phyloP scores from a whole-genome alignment of 2,888 invertebrate genomes.

The Tuta absoluta region DNA sequence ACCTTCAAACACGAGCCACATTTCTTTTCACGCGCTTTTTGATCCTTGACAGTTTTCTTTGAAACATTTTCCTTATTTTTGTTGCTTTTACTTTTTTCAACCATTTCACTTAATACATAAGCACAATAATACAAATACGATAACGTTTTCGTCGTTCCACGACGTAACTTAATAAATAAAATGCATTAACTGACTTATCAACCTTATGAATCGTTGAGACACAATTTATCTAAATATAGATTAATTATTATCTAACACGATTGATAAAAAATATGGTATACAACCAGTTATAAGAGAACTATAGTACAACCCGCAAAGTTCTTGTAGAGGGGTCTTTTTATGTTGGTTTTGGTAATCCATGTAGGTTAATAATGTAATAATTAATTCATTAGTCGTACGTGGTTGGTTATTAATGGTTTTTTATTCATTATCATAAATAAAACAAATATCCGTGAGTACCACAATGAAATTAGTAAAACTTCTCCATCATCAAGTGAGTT shows the following conservation, averaged over 20 bases:
- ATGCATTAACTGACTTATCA: not conserved
- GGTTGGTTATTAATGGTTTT: not conserved
- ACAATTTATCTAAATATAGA: not conserved
- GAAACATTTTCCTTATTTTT: not conserved
- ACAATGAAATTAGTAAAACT: too few species aligned
- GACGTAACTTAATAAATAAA: not conserved
- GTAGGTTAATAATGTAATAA: not conserved
- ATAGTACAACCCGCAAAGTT: not conserved
- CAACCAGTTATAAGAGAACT: not conserved
- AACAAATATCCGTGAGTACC: too few species aligned
- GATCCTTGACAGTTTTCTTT: not conserved
- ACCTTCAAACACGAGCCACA: conserved; percentile 5
- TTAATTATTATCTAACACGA: not conserved
- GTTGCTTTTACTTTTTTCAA: not conserved
- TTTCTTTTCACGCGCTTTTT: not conserved
- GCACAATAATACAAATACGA: too few species aligned
- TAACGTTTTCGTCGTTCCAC: too few species aligned
- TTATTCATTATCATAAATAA: not conserved
- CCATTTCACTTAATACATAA: not conserved
- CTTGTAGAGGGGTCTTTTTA: conserved; percentile 1
- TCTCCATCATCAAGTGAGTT: too few species aligned
- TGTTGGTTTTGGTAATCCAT: conserved; percentile 2
- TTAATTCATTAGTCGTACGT: not conserved
- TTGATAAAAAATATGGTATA: not conserved
- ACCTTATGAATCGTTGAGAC: not conserved